Evolutionary conservation across 1,140 invertebrate species (phyloP), one percentile per base, ranked within the genome.

Genomic region (Liolophura sinensis): DNA sequence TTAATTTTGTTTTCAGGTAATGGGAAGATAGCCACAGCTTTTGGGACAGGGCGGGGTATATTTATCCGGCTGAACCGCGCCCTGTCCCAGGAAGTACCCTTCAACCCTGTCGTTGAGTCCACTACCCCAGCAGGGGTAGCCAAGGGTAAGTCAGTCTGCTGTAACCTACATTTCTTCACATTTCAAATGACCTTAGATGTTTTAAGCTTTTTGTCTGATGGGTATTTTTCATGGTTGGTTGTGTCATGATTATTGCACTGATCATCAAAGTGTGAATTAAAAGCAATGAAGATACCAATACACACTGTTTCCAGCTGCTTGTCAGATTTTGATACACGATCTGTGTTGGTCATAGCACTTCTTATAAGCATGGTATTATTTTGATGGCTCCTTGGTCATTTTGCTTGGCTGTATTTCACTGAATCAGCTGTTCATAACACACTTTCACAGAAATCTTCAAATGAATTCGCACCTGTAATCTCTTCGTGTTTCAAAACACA

Each of bases 61-160:
- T 85, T 79, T 71, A 74, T 86, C n/a, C 73, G 78, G 31, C 70
- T 82, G 68, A 90, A 90, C 4, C 85, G 92, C 73, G 90, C 90
- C 0, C 84, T 95, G 69, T 90, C 91, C 31, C 76, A 92, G 50
- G 87, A 89, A 15, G 83, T 93, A 9, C 87, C 88, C 25, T 94
- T 90, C 79, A 89, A 91, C 73, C 93, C 93, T 0, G 74, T 94
- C 11, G 87, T 94, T 14, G 85, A 87, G 4, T 82, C 91, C 56
- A 78, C 75, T 40, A 84, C 75, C 77, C 87, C 79, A 81, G 86
- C 67, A 86, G 88, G 77, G 86, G 86, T 60, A 87, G 49, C 88
- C 86, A 40, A 87, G 91, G 60, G 88, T 90, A 47, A 88, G 90
- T 58, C 71, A 40, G 31, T 40, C 31, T 5, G 31, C 31, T 3